These are phyloP conservation scores for Calameuta pallipes DNA, from an alignment of 2,888 invertebrate genomes.

Conservation along the genomic window DNA sequence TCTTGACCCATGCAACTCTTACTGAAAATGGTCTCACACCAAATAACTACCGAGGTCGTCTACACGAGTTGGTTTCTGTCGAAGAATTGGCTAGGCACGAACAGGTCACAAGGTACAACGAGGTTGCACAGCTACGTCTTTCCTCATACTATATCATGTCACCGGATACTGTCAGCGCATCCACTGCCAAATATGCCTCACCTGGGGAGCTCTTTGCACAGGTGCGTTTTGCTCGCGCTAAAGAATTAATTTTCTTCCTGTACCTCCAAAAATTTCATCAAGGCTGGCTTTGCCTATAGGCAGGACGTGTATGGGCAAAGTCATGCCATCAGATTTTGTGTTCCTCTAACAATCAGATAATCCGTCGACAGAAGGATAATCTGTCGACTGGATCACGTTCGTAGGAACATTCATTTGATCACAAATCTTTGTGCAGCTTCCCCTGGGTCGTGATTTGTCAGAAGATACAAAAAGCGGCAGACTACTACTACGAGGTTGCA, in stretches of 20 bases:
- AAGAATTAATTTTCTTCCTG: background rate
- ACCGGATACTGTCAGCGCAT: conserved; percentile 75
- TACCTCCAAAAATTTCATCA: background rate
- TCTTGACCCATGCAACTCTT: conserved; percentile 76
- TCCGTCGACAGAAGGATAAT: background rate
- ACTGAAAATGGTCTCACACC: conserved; percentile 73
- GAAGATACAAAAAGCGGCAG: conserved; percentile 87
- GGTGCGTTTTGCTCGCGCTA: conserved; percentile 32
- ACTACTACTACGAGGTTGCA: conserved; percentile 81
- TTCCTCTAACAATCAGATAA: background rate
- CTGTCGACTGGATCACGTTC: background rate
- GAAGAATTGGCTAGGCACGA: conserved; percentile 83
- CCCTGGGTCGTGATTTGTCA: conserved; percentile 78
- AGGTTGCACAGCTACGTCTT: conserved; percentile 73
- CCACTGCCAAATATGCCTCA: conserved; percentile 81
- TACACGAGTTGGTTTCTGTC: conserved; percentile 80
- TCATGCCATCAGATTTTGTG: background rate
- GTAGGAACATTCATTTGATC: background rate
- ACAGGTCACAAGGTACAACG: conserved; percentile 77
- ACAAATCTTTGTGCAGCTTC: conserved; percentile 64
- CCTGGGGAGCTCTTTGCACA: conserved; percentile 82
- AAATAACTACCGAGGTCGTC: conserved; percentile 78
- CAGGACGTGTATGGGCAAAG: background rate
- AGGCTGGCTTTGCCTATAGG: background rate
- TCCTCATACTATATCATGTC: conserved; percentile 77